These are phyloP conservation scores for Oenanthe melanoleuca DNA, from an alignment of 2,113 vertebrate genomes.

Conservation along the genomic window DNA sequence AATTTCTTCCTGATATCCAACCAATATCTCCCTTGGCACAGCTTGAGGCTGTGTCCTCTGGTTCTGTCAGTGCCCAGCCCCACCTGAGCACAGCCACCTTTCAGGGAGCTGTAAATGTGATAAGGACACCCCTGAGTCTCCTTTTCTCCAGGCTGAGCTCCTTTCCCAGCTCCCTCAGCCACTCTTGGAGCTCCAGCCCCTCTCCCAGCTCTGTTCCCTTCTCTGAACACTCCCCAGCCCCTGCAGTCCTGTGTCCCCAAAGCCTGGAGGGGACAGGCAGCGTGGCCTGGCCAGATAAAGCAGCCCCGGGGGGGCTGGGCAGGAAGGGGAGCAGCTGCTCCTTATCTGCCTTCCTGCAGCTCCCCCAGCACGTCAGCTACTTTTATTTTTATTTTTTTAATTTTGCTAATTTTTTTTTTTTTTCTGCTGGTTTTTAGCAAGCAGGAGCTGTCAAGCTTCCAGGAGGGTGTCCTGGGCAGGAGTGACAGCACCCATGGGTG, in stretches of 20 bases:
- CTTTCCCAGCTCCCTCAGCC: background rate
- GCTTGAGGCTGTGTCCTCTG: too few species aligned
- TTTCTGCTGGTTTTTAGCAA: background rate
- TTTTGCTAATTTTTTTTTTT: background rate
- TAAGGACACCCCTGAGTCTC: background rate
- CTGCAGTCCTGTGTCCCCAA: background rate
- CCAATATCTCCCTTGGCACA: too few species aligned
- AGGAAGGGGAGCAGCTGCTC: background rate
- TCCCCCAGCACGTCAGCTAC: accelerated
- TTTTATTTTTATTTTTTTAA: background rate
- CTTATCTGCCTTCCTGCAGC: slow-evolving; percentile 38
- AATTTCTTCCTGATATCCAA: too few species aligned
- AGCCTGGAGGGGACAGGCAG: background rate
- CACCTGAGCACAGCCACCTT: too few species aligned
- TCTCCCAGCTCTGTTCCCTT: accelerated
- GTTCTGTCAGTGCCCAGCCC: too few species aligned
- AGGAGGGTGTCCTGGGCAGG: background rate
- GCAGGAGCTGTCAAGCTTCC: background rate
- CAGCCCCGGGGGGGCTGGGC: background rate
- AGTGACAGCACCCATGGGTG: background rate
- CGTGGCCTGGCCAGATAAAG: background rate
- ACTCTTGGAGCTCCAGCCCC: accelerated
- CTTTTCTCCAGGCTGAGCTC: background rate
- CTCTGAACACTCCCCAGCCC: accelerated
- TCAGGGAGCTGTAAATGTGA: too few species aligned